Conservation (phyloP, 2,797 vertebrate genomes). For the Pseudomugil gertrudae region DNA sequence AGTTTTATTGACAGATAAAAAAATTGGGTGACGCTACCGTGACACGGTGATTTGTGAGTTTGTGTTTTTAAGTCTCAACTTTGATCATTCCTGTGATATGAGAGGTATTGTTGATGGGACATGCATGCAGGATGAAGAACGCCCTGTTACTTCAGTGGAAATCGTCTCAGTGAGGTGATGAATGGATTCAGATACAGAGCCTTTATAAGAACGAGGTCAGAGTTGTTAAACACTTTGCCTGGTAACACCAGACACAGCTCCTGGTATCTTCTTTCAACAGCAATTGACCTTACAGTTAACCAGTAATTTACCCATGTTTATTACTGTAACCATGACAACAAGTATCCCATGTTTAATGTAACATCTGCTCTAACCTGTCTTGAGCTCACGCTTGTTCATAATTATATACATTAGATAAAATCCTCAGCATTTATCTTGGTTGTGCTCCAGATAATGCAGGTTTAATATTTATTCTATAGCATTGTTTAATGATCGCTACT, state of each 20-base stretch:
- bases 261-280: not conserved
- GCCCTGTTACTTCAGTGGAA: not conserved
- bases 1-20: not conserved
- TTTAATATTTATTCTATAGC: not conserved
- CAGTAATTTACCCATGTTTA: not conserved
- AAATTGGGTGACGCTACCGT: not conserved
- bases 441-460: not conserved
- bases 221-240: conserved; percentile 1
- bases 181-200: not conserved
- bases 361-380: too few relatives aligned
- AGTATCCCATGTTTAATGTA: not conserved
- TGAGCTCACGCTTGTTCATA: not conserved
- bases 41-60: not conserved
- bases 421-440: not conserved
- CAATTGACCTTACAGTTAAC: not conserved
- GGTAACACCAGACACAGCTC: not conserved
- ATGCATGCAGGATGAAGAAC: too few relatives aligned
- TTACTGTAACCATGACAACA: conserved; percentile 2
- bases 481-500: not conserved
- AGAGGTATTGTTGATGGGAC: not conserved
- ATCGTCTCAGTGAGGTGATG: not conserved
- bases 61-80: not conserved
- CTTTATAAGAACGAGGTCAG: not conserved
- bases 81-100: not conserved
- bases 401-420: not conserved